Evolutionary conservation across 2,797 vertebrate species (phyloP).

Genomic region (Potorous gilbertii): DNA sequence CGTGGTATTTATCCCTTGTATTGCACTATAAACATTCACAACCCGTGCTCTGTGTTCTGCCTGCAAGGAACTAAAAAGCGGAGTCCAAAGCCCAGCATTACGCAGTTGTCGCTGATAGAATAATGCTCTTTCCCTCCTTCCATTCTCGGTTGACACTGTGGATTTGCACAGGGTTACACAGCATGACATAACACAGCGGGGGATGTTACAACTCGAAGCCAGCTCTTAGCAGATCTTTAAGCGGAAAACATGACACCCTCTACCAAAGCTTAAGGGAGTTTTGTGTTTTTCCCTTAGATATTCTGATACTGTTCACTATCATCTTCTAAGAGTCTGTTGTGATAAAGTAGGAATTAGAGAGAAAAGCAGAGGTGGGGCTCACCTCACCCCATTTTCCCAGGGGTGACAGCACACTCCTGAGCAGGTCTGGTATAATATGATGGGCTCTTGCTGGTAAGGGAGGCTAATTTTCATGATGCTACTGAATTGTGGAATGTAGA

Average conservation of each 20-base stretch:
- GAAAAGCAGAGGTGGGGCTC: background rate
- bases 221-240: background rate
- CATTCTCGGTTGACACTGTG: background rate
- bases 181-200: background rate
- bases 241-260: background rate
- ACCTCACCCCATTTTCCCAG: background rate
- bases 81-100: background rate
- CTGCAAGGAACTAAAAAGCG: background rate
- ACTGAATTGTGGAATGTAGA: background rate
- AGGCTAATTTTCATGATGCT: background rate
- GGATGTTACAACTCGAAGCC: background rate
- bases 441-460: background rate
- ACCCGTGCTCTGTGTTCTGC: background rate
- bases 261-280: background rate
- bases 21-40: slow-evolving; percentile 15
- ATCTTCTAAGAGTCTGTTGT: background rate
- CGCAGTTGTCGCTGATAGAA: background rate
- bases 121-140: background rate
- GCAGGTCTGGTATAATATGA: background rate
- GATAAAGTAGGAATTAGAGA: background rate
- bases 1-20: background rate
- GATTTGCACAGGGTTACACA: background rate
- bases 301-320: background rate
- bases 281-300: background rate
- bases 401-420: background rate